Evolutionary conservation across 23 tunicate genomes (phyloP).

Genomic region (Ascidia mentula): DNA sequence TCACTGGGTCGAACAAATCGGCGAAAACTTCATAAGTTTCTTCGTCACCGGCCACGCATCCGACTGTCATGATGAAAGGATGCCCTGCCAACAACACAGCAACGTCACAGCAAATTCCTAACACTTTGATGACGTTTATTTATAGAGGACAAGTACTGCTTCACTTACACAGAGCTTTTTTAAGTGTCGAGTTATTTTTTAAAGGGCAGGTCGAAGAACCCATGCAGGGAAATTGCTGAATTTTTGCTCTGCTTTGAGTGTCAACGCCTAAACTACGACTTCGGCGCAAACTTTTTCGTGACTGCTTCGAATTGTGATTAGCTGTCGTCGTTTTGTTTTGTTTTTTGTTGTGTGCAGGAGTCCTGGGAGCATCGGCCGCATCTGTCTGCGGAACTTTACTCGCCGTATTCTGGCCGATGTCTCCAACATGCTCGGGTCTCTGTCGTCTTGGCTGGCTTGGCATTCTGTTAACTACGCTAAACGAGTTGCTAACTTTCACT

Average conservation of each 20-base stretch:
- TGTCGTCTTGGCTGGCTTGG: background rate
- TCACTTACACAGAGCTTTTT: constrained; percentile 8
- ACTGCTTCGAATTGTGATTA: background rate
- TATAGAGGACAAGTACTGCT: background rate
- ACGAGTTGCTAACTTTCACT: background rate
- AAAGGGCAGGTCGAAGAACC: constrained; percentile 9
- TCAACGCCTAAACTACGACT: background rate
- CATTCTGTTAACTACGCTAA: background rate
- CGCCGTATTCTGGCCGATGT: background rate
- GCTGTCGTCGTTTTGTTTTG: too few relatives aligned
- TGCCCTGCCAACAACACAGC: constrained; percentile 43
- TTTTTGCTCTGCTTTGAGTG: background rate
- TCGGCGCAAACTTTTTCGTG: background rate
- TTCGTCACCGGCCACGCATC: constrained; percentile 98
- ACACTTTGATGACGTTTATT: background rate
- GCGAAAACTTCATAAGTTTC: constrained; percentile 88
- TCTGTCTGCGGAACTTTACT: background rate
- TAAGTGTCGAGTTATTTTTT: background rate
- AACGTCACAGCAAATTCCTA: background rate
- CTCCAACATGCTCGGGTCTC: background rate
- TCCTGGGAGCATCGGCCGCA: background rate
- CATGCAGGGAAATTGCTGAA: background rate
- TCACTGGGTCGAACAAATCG: constrained; percentile 91
- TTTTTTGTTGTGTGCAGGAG: background rate
- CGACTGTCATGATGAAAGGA: constrained; percentile 99